Conservation (phyloP, 2,113 vertebrate genomes). For the Peromyscus maniculatus region DNA sequence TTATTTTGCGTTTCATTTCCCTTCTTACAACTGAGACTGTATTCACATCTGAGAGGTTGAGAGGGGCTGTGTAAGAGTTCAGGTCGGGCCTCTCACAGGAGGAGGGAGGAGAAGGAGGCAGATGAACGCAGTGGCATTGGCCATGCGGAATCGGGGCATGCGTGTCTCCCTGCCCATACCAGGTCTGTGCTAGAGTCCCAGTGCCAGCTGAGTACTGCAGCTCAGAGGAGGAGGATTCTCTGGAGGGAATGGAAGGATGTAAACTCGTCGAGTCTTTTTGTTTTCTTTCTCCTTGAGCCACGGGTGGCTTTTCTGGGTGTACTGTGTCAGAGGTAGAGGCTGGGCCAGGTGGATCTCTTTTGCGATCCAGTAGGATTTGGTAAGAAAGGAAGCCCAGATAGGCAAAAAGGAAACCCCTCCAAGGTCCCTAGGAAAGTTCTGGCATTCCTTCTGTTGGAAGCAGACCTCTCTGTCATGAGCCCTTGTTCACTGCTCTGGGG, state of each 20-base stretch:
- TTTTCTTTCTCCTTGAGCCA: conserved; percentile 44
- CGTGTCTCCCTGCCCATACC: neutral
- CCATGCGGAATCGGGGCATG: neutral
- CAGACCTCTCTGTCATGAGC: neutral
- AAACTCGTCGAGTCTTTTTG: conserved; percentile 17
- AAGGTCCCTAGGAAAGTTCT: neutral
- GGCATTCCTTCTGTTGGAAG: neutral
- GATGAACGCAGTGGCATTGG: neutral
- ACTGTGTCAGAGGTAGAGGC: neutral
- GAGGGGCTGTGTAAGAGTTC: neutral
- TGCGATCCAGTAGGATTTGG: neutral
- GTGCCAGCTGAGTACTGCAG: neutral
- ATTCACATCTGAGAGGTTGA: neutral
- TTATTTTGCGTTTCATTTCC: neutral
- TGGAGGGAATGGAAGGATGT: conserved; percentile 69
- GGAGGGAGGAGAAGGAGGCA: neutral
- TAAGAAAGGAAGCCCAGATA: neutral
- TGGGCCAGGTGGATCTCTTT: neutral
- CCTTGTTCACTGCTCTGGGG: neutral
- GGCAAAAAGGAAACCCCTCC: neutral
- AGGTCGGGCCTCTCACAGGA: neutral
- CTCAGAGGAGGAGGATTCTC: conserved; percentile 55
- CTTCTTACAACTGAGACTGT: neutral
- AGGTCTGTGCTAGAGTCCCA: neutral
- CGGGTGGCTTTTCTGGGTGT: conserved; percentile 56